Evolutionary conservation across 2,888 invertebrate species (phyloP).

Genomic region (Digitonthophagus gazella): DNA sequence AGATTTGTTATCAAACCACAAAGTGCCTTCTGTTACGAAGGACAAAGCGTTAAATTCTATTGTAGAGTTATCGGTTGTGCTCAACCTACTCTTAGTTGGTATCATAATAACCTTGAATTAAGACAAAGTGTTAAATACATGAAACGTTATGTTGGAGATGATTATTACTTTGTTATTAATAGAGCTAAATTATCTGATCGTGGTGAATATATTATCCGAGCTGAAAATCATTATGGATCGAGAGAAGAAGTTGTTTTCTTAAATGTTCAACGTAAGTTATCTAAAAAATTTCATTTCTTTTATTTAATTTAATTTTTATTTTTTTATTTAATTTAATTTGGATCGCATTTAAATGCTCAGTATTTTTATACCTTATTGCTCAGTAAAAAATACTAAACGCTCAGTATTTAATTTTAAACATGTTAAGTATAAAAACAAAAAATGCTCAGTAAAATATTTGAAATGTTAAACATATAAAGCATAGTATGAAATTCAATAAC

Average conservation of each 20-base stretch:
- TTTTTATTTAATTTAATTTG: no score
- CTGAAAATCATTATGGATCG: slow-evolving; percentile 95
- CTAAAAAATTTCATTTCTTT: background rate
- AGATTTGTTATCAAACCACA: slow-evolving; percentile 96
- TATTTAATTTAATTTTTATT: slow-evolving; percentile 10
- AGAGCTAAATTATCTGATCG: slow-evolving; percentile 92
- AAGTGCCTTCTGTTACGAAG: slow-evolving; percentile 94
- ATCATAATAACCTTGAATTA: slow-evolving; percentile 87
- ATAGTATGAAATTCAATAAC: no score
- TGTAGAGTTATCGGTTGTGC: slow-evolving; percentile 95
- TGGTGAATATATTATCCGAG: slow-evolving; percentile 95
- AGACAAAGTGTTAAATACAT: slow-evolving; percentile 98
- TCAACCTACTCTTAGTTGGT: slow-evolving; percentile 94
- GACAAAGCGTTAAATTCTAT: slow-evolving; percentile 95
- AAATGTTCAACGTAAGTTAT: slow-evolving; percentile 84
- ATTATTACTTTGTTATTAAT: slow-evolving; percentile 97
- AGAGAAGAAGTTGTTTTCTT: slow-evolving; percentile 95
- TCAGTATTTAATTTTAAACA: no score
- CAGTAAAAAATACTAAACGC: no score
- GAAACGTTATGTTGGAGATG: slow-evolving; percentile 95
- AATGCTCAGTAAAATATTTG: no score
- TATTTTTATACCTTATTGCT: no score
- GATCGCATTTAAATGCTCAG: no score
- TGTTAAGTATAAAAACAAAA: no score
- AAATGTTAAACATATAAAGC: no score